A percentile compares a stretch with the other conserved stretches of the same genome.
Evolutionary conservation across 2,797 vertebrate genomes (phyloP).

Genomic region (Cyclura pinguis): DNA sequence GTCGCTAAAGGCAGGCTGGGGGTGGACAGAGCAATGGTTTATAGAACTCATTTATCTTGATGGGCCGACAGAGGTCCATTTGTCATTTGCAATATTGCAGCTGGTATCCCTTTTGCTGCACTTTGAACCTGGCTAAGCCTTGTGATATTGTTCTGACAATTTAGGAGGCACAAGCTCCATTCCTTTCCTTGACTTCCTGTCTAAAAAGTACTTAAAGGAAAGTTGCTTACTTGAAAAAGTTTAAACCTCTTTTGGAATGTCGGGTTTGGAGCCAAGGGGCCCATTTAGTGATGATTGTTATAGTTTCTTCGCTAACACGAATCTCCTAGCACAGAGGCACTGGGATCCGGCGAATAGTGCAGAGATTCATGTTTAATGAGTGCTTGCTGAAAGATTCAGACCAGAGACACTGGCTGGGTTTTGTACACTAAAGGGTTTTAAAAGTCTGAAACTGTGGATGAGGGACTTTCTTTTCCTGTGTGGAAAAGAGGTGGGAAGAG

Average conservation of each 20-base stretch:
- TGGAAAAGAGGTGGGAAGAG: neutral
- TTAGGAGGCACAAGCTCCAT: neutral
- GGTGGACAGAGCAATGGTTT: conserved; percentile 39
- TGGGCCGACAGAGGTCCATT: conserved; percentile 33
- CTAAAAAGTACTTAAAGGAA: conserved; percentile 17
- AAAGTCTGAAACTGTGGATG: neutral
- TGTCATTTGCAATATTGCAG: conserved; percentile 57
- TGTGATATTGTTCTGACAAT: neutral
- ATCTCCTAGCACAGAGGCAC: neutral
- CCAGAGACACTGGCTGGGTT: neutral
- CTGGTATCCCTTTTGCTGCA: conserved; percentile 21
- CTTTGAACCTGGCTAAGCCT: conserved; percentile 21
- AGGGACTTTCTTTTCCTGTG: neutral
- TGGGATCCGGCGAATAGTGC: neutral
- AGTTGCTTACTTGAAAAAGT: neutral
- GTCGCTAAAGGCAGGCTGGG: neutral
- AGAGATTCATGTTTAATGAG: neutral
- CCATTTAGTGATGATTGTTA: neutral
- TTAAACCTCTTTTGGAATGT: rapidly evolving
- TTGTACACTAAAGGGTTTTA: neutral
- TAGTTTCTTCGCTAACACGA: neutral
- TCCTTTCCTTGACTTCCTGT: neutral
- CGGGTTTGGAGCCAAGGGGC: neutral
- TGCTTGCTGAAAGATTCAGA: neutral
- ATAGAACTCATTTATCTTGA: conserved; percentile 53